Base-by-base conservation (phyloP, 92 coral and sea anemone species). In the Meandrina meandrites region DNA sequence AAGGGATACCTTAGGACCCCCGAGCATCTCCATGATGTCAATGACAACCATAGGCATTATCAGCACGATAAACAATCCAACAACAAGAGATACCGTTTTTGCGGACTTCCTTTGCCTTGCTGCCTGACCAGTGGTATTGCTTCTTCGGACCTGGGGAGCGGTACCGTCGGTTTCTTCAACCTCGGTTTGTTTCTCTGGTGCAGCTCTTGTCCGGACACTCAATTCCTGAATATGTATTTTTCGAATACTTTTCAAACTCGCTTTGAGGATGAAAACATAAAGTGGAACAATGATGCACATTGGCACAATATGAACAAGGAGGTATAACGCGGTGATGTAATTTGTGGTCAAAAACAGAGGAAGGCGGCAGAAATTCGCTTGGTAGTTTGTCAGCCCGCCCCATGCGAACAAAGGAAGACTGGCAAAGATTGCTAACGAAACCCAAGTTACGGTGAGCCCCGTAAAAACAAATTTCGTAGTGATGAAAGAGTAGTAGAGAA, bases 1-100 rank as follows among this genome's bases (percentile, higher is more conserved):
- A 11, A 69, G 64, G 13, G 94, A 90, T 13, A 88, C 92, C n/a
- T 18, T 68, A 0, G 92, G 93, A 1, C 96, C 96, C 1, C 94
- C 96, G 0, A 86, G 36, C 88, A 91, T 88, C 24, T 91, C 93
- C n/a, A 90, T 62, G 15, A 93, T 83, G 78, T 93, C 96, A 64
- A 93, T 83, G 18, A 86, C 19, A 7, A 88, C 84, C 1, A 93
- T 93, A 0, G 96, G 96, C 30, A 84, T 89, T 16, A 90, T 89
- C n/a, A 93, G 84, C 11, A 93, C 11, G 8, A 93, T 88, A 32
- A 93, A 93, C 57, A 91, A 76, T 1, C 96, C 93, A 18, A 93
- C 90, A 47, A 93, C 50, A 24, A 76, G 79, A 7, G 90, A 85
- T 10, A 93, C 94, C 10, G 89, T 86, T 36, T 85, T 83, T 6